Conservation (phyloP, 2,888 invertebrate genomes). For the Eristalinus sepulchralis region DNA sequence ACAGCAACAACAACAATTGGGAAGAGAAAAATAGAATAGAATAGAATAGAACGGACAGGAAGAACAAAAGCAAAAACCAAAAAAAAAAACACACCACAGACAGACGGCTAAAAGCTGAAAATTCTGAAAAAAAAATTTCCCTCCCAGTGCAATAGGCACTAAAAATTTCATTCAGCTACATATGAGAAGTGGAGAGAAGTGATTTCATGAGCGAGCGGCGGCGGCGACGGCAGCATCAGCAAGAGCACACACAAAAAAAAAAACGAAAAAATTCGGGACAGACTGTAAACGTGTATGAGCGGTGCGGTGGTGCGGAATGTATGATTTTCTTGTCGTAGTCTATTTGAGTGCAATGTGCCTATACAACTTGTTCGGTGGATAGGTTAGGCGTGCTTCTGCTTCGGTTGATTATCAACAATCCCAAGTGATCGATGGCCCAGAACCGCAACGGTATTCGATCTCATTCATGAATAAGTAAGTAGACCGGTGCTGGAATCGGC, state of each 20-base stretch:
- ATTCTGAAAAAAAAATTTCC: not conserved
- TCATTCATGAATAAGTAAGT: no score
- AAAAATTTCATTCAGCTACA: conserved; percentile 26
- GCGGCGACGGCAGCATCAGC: not conserved
- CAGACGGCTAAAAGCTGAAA: not conserved
- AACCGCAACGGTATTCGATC: no score
- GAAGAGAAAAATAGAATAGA: not conserved
- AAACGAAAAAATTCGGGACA: not conserved
- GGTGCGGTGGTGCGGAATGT: not conserved
- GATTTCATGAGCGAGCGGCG: conserved; percentile 13
- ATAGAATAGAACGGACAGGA: not conserved
- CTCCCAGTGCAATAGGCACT: conserved; percentile 34
- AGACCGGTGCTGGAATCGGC: no score
- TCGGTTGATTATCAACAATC: not conserved
- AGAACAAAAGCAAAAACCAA: not conserved
- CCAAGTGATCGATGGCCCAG: not conserved
- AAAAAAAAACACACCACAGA: conserved; percentile 10
- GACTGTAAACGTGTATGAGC: not conserved
- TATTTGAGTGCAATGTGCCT: conserved; percentile 11
- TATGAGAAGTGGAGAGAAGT: not conserved
- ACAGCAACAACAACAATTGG: not conserved
- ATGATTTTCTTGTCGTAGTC: not conserved
- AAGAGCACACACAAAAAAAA: not conserved
- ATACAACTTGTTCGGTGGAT: conserved; percentile 12
- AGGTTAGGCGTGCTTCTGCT: not conserved